Evolutionary conservation across 1,140 invertebrate species (phyloP), one percentile per base, ranked within the genome.

Genomic region (Agrilus planipennis): DNA sequence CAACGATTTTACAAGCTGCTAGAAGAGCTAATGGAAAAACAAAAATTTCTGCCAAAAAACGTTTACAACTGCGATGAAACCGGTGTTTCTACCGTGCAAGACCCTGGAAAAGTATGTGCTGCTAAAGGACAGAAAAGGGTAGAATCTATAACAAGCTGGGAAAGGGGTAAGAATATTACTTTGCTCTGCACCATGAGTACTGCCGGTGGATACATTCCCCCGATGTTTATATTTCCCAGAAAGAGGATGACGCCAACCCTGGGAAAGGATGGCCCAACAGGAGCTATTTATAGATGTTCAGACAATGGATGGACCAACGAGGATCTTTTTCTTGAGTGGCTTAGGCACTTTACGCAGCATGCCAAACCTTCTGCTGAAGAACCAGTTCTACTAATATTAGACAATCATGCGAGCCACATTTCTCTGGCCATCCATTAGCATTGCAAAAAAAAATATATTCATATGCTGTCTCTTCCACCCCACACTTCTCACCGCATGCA

Each of bases 61-160:
- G 30, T 39, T 18, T 39, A 39, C 30, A 39, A 39, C 18, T 9
- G 4, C 14, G 38, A 39, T 19, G 38, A 39, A 20, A 39, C 25
- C 3, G 38, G 38, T 10, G 7, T 39, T 11, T 18, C 38, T 15
- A 39, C 34, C 6, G 38, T 39, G 4, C 38, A 39, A 39, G 21
- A 16, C 7, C 23, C 23, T 4, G 23, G 25, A 6, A 39, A 19
- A 30, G 20, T 39, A 12, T 47, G 65, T 34, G 58, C 58, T 35
- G 12, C 38, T 27, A 64, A 49, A 50, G 62, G 64, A 25, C 45
- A 44, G 14, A 64, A 60, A 46, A 55, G 61, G 50, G 51, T 68
- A 14, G 63, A 55, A 16, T 61, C 57, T 34, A 58, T 55, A 45
- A 46, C 41, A 40, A 42, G 35, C 32, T 14, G 63, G 61, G 52